phyloP scores from a whole-genome alignment of 2,113 vertebrate genomes.

The Tenebrosternarchus preto region DNA sequence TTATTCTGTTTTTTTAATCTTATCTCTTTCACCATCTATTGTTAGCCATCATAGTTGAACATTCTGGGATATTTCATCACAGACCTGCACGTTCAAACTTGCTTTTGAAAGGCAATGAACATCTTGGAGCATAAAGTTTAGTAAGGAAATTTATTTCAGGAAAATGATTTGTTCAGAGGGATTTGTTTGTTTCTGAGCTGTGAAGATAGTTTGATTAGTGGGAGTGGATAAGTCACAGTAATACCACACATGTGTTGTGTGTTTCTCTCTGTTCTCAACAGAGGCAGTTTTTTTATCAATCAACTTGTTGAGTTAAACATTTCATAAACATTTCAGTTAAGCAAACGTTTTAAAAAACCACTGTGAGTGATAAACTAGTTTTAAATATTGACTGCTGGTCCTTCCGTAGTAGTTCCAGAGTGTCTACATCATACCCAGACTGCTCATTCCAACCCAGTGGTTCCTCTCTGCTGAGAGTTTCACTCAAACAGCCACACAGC shows the following conservation, averaged over 20 bases:
- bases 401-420: not conserved
- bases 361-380: not conserved
- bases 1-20: not conserved
- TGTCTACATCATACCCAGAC: too few species aligned
- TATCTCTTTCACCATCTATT: constrained; percentile 10
- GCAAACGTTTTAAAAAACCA: constrained; percentile 66
- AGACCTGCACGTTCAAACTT: constrained; percentile 52
- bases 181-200: not conserved
- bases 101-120: constrained; percentile 1
- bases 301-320: constrained; percentile 52
- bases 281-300: not conserved
- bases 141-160: not conserved
- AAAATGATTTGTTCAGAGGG: not conserved
- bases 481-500: not conserved
- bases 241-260: too few species aligned
- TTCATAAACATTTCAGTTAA: constrained; percentile 71
- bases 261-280: too few species aligned
- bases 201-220: not conserved
- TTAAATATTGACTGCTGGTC: not conserved
- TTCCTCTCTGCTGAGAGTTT: too few species aligned
- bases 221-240: not conserved
- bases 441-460: too few species aligned
- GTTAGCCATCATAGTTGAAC: not conserved
- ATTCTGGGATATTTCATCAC: constrained; percentile 25
- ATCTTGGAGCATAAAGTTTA: not conserved